Evolutionary conservation across 2,888 invertebrate genomes (phyloP).

Genomic region (Macrophya annulata): DNA sequence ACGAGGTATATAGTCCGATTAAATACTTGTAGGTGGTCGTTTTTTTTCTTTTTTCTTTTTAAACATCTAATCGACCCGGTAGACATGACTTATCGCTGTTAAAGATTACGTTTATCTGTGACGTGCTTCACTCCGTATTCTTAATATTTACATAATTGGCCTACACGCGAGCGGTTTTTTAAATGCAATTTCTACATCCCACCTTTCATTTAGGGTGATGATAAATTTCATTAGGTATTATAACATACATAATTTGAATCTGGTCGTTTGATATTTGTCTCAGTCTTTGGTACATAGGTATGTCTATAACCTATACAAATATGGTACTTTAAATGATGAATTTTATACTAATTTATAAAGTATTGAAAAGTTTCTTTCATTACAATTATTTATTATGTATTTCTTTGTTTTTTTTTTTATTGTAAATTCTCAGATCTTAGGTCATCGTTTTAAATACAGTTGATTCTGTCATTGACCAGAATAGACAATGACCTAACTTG

Average conservation of each 20-base stretch:
- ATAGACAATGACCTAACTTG: constrained; percentile 54
- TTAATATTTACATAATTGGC: background rate
- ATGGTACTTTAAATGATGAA: background rate
- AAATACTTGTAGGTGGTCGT: background rate
- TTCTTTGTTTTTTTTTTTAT: background rate
- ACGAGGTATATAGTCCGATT: background rate
- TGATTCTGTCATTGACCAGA: constrained; percentile 55
- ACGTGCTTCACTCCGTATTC: constrained; percentile 4
- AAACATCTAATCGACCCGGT: constrained; percentile 20
- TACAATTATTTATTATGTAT: too few species aligned
- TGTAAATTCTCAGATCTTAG: constrained; percentile 60
- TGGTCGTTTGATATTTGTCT: background rate
- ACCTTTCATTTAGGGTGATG: background rate
- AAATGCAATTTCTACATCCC: background rate
- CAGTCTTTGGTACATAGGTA: background rate
- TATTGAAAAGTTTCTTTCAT: background rate
- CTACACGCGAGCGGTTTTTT: background rate
- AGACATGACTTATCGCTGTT: constrained; percentile 47
- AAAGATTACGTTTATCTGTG: constrained; percentile 46
- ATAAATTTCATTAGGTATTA: constrained; percentile 1
- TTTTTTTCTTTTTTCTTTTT: background rate
- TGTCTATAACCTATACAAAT: background rate
- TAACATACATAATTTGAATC: background rate
- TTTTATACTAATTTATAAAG: constrained; percentile 12
- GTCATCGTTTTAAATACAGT: constrained; percentile 68